Base-by-base conservation (phyloP, 2,113 vertebrate species). In the Boleophthalmus pectinirostris region DNA sequence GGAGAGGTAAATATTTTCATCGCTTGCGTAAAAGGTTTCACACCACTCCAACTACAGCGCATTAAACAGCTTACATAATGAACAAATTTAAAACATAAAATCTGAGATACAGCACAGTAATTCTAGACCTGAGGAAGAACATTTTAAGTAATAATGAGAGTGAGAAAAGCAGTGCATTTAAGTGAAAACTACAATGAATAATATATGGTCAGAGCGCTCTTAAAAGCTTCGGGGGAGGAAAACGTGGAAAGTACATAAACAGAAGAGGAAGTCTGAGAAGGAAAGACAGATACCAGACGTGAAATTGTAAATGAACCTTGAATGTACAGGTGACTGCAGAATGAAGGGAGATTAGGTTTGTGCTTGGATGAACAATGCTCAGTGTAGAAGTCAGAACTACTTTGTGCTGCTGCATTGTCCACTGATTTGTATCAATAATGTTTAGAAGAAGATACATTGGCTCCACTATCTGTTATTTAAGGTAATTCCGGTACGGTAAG, bases 131-230 rank as follows among this genome's bases (percentile, higher is more conserved):
- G 84, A 29, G 29, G 77, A 82, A 81, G 70, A 87, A 86, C 81
- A 84, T 89, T 88, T 92, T 89, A 93, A 93, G 90, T 92, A 90
- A 90, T 87, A 86, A 92, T 91, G 89, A 88, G 89, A 85, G 78
- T 86, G 85, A 87, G 81, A 84, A 92, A 92, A 88, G 89, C 79
- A 83, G 88, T 81, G 88, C 85, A 73, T 91, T 90, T 89, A 92
- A 91, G 91, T 91, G 89, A 90, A 92, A 91, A 88, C 79, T 64
- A 63, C 51, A 76, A 91, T 94, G 85, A 93, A 94, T 93, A 91
- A 93, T 94, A 87, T 87, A 93, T 94, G 91, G 90, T 92, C 84
- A 87, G 86, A 91, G 79, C 85, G 90, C 92, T 91, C 91, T 90
- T 89, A 88, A 92, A 92, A 93, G 92, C 89, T 91, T 91, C 86